Evolutionary conservation across 92 coral and sea anemone genomes (phyloP).

Genomic region (Isaurus tuberculatus): DNA sequence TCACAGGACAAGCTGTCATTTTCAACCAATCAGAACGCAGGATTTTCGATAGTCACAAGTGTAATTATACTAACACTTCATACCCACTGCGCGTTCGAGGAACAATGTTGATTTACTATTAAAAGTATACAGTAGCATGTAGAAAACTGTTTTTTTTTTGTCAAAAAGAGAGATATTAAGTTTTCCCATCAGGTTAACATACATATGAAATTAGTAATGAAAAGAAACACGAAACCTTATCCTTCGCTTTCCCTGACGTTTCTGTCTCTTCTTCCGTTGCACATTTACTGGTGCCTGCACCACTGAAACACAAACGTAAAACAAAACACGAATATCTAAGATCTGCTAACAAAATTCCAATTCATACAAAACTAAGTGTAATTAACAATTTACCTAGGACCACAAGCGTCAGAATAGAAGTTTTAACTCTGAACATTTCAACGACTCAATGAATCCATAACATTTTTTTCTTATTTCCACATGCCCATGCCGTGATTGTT

Average conservation of each 20-base stretch:
- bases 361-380: too few relatives aligned
- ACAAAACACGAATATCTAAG: background rate
- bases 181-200: too few relatives aligned
- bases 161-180: too few relatives aligned
- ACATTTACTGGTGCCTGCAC: background rate
- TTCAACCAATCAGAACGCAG: too few relatives aligned
- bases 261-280: slow-evolving; percentile 44
- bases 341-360: background rate
- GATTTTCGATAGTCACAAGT: too few relatives aligned
- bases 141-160: too few relatives aligned
- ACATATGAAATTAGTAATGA: background rate
- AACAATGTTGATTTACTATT: too few relatives aligned
- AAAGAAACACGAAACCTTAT: slow-evolving; percentile 62
- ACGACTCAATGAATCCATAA: background rate
- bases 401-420: background rate
- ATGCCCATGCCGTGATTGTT: too few relatives aligned
- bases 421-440: background rate
- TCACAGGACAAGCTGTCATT: too few relatives aligned
- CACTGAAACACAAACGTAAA: background rate
- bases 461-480: background rate
- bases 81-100: too few relatives aligned
- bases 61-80: too few relatives aligned
- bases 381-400: background rate
- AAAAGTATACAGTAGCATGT: too few relatives aligned
- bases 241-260: slow-evolving; percentile 60